Evolutionary conservation across 2,797 vertebrate genomes (phyloP), one percentile per base, ranked within the genome.

Genomic region (Rhabdophis nuchalis): DNA sequence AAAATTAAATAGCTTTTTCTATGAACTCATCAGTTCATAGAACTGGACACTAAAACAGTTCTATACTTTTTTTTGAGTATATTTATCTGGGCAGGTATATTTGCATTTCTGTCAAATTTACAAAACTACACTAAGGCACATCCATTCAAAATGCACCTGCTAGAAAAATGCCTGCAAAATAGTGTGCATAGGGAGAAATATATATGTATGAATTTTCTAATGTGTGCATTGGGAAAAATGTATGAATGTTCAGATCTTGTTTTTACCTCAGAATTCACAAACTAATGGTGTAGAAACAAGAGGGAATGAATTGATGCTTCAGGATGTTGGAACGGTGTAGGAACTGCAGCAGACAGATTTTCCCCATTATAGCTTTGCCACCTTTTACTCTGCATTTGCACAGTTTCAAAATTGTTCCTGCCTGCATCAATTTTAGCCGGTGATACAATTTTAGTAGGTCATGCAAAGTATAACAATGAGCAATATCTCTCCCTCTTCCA

Each of bases 391-490:
- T 41, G 57, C 36, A 85, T 61, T 46, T 89, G 56, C 60, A 36
- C 90, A 88, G 32, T 90, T 13, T 36, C 36, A 25, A 50, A 64
- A 85, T 88, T 90, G 57, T 64, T 52, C 53, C 25, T 90, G 16
- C 68, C 56, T 57, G 61, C 56, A 52, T 36, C 54, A 41, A 85
- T 88, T 88, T 93, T n/a, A 27, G 32, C 12, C 52, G 25, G 46
- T 18, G 60, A 29, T 88, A 9, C 12, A 20, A 77, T 77, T 77
- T 20, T 77, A 41, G 68, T 23, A 41, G 72, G 68, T 56, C n/a
- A 41, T 87, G 89, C n/a, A 60, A 68, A 87, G 85, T 82, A 82
- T 90, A 61, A 92, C 56, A 89, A 92, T 89, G 85, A 90, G 29
- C 88, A 32, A 57, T 36, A 86, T 57, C 36, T 10, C 16, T 14